Evolutionary conservation across 2,797 vertebrate species (phyloP).

Genomic region (Scyliorhinus canicula): DNA sequence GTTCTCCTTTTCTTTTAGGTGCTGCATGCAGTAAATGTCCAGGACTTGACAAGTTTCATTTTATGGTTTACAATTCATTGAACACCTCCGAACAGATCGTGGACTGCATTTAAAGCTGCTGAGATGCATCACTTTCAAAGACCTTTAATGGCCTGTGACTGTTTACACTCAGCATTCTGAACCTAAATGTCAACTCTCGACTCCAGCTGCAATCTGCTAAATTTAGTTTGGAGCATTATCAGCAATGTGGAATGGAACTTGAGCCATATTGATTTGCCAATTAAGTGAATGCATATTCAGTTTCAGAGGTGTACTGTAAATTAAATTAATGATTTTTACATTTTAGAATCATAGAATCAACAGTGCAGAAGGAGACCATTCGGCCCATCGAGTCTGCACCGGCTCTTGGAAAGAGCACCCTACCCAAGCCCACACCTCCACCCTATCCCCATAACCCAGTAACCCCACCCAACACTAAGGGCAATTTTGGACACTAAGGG

Average conservation of each 20-base stretch:
- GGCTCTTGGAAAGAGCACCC: no score
- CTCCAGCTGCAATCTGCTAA: not conserved
- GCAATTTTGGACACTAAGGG: no score
- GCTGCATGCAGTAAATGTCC: conserved; percentile 82
- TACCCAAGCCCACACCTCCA: no score
- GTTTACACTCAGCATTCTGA: not conserved
- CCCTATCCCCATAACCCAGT: no score
- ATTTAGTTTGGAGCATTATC: not conserved
- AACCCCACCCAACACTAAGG: no score
- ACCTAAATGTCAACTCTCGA: not conserved
- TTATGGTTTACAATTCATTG: conserved; percentile 68
- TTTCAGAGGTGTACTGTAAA: not conserved
- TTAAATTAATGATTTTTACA: not conserved
- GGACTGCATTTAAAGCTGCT: conserved; percentile 69
- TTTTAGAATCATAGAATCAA: no score
- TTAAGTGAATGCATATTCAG: not conserved
- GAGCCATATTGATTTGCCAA: not conserved
- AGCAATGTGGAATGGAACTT: not conserved
- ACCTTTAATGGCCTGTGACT: no score
- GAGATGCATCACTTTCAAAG: not conserved
- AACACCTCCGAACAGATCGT: conserved; percentile 64
- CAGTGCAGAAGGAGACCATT: no score
- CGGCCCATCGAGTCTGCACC: no score
- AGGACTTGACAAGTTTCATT: conserved; percentile 73
- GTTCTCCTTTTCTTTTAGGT: conserved; percentile 58